These are phyloP conservation scores for Phrixothrix hirtus DNA, from an alignment of 2,888 invertebrate genomes.

Conservation along the genomic window DNA sequence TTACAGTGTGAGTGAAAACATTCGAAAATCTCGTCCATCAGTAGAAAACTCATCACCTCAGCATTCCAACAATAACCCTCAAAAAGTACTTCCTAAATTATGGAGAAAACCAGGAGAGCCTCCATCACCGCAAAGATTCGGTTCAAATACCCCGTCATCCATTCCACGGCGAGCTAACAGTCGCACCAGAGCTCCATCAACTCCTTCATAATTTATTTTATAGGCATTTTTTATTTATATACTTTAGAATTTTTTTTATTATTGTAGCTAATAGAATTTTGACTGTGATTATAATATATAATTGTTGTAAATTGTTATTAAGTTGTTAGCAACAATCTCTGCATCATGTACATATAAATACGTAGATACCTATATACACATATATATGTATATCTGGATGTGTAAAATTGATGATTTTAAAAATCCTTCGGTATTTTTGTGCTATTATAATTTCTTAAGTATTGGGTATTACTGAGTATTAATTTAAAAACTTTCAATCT, in stretches of 20 bases:
- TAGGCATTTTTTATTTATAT: conserved; percentile 32
- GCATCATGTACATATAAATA: too few relatives aligned
- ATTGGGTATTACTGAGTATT: too few relatives aligned
- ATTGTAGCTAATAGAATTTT: conserved; percentile 40
- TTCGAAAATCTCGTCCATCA: conserved; percentile 43
- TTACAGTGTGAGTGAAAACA: conserved; percentile 52
- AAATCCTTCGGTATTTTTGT: too few relatives aligned
- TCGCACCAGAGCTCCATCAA: conserved; percentile 47
- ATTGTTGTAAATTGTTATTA: conserved; percentile 30
- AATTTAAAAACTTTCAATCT: too few relatives aligned
- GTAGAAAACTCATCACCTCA: conserved; percentile 33
- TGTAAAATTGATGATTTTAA: too few relatives aligned
- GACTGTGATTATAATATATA: conserved; percentile 44
- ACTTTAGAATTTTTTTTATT: conserved; percentile 36
- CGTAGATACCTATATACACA: too few relatives aligned
- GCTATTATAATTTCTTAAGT: too few relatives aligned
- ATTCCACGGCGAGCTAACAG: conserved; percentile 50
- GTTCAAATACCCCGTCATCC: conserved; percentile 37
- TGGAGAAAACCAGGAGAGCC: conserved; percentile 49
- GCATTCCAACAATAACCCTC: conserved; percentile 19
- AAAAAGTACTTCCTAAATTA: conserved; percentile 39
- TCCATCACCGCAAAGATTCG: conserved; percentile 45
- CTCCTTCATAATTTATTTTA: conserved; percentile 41
- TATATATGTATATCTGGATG: too few relatives aligned
- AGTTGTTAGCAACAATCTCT: conserved; percentile 8